Percentiles rank a stretch among this genome's conserved stretches.
Conservation (phyloP, 1,140 invertebrate species). For the Caenorhabditis tropicalis region DNA sequence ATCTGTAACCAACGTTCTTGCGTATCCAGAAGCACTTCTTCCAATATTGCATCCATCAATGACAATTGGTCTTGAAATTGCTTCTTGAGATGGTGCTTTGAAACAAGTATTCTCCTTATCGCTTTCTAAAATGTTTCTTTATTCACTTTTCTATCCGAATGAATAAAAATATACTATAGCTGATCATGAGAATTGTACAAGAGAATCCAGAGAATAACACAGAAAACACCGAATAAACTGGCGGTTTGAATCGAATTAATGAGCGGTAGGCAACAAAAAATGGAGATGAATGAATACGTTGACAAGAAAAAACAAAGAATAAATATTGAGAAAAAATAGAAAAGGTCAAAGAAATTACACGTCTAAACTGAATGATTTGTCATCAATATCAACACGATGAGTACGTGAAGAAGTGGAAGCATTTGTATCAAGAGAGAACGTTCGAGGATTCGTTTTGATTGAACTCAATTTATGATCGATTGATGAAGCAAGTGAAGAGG, state of each 20-base stretch:
- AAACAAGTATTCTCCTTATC: conserved; percentile 26
- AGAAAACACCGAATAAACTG: not conserved
- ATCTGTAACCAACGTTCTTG: conserved; percentile 35
- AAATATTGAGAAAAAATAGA: not conserved
- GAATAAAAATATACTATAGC: not conserved
- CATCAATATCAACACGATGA: conserved; percentile 21
- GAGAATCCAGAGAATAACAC: not conserved
- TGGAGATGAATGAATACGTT: no score
- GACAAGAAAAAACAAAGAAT: not conserved
- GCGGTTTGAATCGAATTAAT: not conserved
- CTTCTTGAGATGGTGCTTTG: conserved; percentile 27
- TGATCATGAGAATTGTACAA: conserved; percentile 22
- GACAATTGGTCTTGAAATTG: conserved; percentile 48
- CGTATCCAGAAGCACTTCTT: conserved; percentile 49
- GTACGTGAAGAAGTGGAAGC: conserved; percentile 12
- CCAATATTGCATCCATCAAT: conserved; percentile 58
- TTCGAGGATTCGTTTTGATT: conserved; percentile 23
- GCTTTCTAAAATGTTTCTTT: not conserved
- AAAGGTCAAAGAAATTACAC: not conserved
- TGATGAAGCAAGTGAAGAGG: not conserved
- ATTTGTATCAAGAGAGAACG: conserved; percentile 19
- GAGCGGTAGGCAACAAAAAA: not conserved
- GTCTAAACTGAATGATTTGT: conserved; percentile 38
- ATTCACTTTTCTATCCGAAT: not conserved
- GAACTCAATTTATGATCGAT: conserved; percentile 10